phyloP scores from a whole-genome alignment of 1,140 invertebrate species.

The Leptinotarsa lineolata region DNA sequence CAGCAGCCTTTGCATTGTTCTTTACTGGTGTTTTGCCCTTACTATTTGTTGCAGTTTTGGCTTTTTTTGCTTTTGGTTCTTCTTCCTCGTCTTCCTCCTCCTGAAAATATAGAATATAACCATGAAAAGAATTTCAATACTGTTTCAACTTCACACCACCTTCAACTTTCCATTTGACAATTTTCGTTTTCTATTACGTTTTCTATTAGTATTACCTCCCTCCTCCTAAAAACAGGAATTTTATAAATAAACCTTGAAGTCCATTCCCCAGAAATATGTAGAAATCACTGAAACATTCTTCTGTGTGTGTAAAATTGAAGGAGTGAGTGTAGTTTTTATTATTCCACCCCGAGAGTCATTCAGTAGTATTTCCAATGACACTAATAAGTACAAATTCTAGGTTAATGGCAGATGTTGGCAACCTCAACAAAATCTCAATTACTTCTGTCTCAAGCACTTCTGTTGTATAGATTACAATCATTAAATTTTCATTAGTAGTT shows the following conservation, averaged over 20 bases:
- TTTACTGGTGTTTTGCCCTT: constrained; percentile 58
- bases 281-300: constrained; percentile 4
- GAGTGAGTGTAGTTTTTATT: not conserved
- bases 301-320: not conserved
- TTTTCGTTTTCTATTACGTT: constrained; percentile 42
- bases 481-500: no score
- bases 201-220: constrained; percentile 30
- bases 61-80: constrained; percentile 66
- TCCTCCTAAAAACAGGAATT: constrained; percentile 35
- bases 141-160: constrained; percentile 31
- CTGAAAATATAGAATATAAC: constrained; percentile 45
- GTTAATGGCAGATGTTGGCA: no score
- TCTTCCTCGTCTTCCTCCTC: constrained; percentile 69
- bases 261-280: not conserved
- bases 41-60: constrained; percentile 67
- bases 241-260: constrained; percentile 11
- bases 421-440: no score
- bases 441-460: no score
- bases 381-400: no score
- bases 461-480: no score
- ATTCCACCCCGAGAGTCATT: not conserved
- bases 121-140: not conserved
- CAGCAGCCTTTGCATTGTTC: constrained; percentile 59
- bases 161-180: constrained; percentile 40
- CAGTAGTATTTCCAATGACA: no score